Evolutionary conservation across 2,888 invertebrate genomes (phyloP).

Genomic region (Noctuana brunneofusca): DNA sequence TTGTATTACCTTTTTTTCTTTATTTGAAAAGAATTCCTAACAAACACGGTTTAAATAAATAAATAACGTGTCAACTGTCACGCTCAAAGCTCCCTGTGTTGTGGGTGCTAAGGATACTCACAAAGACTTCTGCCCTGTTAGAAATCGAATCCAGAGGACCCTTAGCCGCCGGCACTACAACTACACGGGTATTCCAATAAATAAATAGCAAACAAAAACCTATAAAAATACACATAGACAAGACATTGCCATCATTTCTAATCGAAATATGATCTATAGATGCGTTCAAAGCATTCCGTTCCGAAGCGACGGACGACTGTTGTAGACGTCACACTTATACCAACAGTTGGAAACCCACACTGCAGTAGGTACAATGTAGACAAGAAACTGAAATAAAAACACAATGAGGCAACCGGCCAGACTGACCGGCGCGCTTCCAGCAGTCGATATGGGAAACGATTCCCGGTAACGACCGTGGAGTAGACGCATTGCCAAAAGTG

Average conservation of each 20-base stretch:
- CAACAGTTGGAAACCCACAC: slow-evolving; percentile 24
- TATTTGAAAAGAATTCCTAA: too few relatives aligned
- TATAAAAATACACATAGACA: too few relatives aligned
- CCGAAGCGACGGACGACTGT: slow-evolving; percentile 7
- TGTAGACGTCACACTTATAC: slow-evolving; percentile 20
- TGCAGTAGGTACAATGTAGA: slow-evolving; percentile 19
- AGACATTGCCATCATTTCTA: not conserved
- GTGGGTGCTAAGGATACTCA: too few relatives aligned
- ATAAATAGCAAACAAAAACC: too few relatives aligned
- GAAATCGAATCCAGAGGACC: too few relatives aligned
- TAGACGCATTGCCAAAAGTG: not conserved
- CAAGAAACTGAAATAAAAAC: slow-evolving; percentile 22
- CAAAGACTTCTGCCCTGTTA: too few relatives aligned
- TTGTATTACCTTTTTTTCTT: too few relatives aligned
- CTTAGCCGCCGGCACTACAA: too few relatives aligned
- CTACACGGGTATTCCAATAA: too few relatives aligned
- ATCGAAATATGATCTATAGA: slow-evolving; percentile 1
- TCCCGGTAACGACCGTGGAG: not conserved
- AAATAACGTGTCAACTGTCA: too few relatives aligned
- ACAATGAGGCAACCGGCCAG: slow-evolving; percentile 19
- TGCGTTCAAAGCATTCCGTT: slow-evolving; percentile 28
- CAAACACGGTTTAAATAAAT: too few relatives aligned
- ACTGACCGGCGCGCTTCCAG: slow-evolving; percentile 20
- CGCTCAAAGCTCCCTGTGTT: too few relatives aligned
- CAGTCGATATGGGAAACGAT: not conserved